Conservation (phyloP, 2,888 invertebrate genomes). For the Macrosiphum euphorbiae region DNA sequence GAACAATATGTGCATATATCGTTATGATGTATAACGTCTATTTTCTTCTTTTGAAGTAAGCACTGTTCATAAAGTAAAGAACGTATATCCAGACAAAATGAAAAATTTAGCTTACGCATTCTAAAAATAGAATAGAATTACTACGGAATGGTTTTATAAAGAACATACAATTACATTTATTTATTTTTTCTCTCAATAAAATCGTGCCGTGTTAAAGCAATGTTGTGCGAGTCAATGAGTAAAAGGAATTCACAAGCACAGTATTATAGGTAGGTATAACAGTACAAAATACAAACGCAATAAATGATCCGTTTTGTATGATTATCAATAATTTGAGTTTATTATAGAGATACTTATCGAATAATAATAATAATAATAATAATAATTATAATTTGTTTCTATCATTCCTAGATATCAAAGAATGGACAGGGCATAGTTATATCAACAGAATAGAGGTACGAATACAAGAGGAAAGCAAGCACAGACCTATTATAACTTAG, state of each 20-base stretch:
- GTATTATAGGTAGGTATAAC: not conserved
- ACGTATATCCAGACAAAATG: not conserved
- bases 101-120: conserved; percentile 27
- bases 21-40: not conserved
- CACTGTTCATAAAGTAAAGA: not conserved
- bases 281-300: not conserved
- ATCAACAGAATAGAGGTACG: too few species aligned
- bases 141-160: not conserved
- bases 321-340: not conserved
- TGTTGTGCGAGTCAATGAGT: not conserved
- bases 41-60: not conserved
- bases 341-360: too few species aligned
- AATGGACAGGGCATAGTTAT: too few species aligned
- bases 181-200: not conserved
- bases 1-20: not conserved
- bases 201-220: not conserved
- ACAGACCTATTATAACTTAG: too few species aligned
- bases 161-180: not conserved
- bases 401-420: too few species aligned
- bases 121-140: conserved; percentile 25
- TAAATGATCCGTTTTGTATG: not conserved
- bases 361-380: too few species aligned
- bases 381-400: too few species aligned
- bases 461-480: too few species aligned
- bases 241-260: not conserved